phyloP scores from a whole-genome alignment of 92 coral and sea anemone species.

The Bergia puertoricense region DNA sequence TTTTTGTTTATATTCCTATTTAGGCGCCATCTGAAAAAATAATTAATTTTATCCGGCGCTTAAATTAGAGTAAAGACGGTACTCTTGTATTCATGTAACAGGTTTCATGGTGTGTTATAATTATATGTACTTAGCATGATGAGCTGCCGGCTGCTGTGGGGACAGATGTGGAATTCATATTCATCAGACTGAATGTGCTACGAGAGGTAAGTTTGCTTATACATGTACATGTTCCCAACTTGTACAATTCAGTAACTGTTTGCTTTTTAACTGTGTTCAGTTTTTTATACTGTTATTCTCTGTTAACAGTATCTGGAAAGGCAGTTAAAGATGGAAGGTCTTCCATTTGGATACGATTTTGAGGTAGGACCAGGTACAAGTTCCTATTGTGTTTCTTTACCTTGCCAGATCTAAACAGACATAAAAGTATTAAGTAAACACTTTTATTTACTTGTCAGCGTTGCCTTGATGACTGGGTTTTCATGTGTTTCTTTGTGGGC shows the following conservation, averaged over 20 bases:
- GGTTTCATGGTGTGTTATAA: constrained; percentile 15
- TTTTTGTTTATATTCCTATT: no score
- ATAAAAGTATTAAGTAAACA: no score
- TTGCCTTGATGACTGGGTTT: constrained; percentile 98
- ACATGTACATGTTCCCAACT: no score
- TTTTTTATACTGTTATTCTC: constrained; percentile 5
- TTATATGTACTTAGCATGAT: constrained; percentile 68
- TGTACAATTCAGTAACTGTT: no score
- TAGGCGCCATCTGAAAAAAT: no score
- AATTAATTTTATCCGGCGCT: no score
- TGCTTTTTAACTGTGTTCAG: not conserved
- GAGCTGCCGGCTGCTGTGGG: constrained; percentile 80
- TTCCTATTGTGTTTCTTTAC: constrained; percentile 13
- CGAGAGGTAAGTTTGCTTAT: constrained; percentile 76
- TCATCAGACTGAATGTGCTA: constrained; percentile 90
- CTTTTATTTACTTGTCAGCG: constrained; percentile 56
- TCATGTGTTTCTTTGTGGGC: constrained; percentile 99
- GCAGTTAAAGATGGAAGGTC: constrained; percentile 91
- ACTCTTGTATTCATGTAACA: not conserved
- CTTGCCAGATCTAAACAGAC: no score
- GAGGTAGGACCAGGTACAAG: constrained; percentile 63
- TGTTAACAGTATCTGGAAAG: constrained; percentile 82
- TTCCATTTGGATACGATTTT: constrained; percentile 90
- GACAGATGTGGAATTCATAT: constrained; percentile 94
- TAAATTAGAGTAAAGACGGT: no score